These are phyloP conservation scores for Eurosta solidaginis DNA, from an alignment of 1,140 invertebrate species.

Conservation along the genomic window DNA sequence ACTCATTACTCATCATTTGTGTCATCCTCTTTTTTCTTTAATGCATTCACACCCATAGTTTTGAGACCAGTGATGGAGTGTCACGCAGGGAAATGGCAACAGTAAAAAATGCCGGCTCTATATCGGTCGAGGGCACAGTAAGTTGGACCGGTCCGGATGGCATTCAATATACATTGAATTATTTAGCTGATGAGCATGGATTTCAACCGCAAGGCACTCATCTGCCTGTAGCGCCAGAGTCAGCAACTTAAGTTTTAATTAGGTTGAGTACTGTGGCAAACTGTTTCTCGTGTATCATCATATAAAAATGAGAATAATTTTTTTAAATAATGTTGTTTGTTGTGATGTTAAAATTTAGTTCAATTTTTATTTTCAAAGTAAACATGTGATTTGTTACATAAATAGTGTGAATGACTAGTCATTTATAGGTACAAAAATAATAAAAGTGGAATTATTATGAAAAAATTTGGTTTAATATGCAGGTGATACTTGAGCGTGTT, in stretches of 20 bases:
- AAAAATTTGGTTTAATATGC: no score
- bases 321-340: neutral
- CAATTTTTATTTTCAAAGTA: slow-evolving; percentile 14
- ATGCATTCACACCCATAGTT: slow-evolving; percentile 53
- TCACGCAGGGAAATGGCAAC: slow-evolving; percentile 66
- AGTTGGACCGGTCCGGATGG: slow-evolving; percentile 71
- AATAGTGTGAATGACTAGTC: neutral
- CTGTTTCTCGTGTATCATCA: neutral
- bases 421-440: neutral
- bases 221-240: slow-evolving; percentile 44
- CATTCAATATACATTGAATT: slow-evolving; percentile 66
- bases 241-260: slow-evolving; percentile 19
- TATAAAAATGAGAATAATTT: neutral
- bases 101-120: slow-evolving; percentile 63
- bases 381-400: neutral
- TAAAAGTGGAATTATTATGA: no score
- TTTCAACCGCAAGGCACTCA: slow-evolving; percentile 69
- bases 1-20: neutral
- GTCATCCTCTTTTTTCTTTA: neutral
- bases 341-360: slow-evolving; percentile 26
- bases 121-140: slow-evolving; percentile 69
- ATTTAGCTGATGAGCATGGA: slow-evolving; percentile 73
- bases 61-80: slow-evolving; percentile 72
- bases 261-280: neutral
- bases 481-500: no score